Conservation (phyloP, 1,140 invertebrate genomes). For the Drosophila funebris region DNA sequence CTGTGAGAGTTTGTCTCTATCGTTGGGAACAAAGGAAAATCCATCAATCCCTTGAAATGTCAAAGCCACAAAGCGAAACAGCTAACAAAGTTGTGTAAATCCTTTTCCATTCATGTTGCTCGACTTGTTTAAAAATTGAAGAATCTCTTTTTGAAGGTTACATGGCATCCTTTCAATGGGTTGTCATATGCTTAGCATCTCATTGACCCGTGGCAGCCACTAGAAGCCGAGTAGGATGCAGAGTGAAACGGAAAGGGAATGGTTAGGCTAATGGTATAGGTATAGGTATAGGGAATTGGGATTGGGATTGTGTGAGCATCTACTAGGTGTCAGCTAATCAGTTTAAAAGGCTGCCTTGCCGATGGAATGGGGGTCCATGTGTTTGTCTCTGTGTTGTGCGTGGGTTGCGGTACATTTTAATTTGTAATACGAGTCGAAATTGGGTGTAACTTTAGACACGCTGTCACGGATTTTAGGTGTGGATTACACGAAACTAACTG, state of each 20-base stretch:
- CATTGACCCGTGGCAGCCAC: constrained; percentile 75
- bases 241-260: constrained; percentile 33
- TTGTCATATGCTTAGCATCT: constrained; percentile 73
- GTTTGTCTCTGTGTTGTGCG: constrained; percentile 15
- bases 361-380: constrained; percentile 38
- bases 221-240: background rate
- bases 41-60: constrained; percentile 54
- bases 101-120: constrained; percentile 37
- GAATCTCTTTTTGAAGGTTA: constrained; percentile 61
- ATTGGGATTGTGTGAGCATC: background rate
- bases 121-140: constrained; percentile 70
- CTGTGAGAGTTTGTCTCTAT: constrained; percentile 36
- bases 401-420: constrained; percentile 78
- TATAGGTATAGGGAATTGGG: background rate
- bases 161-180: constrained; percentile 64
- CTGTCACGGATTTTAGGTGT: constrained; percentile 60
- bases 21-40: constrained; percentile 24
- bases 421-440: constrained; percentile 82
- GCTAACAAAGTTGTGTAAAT: constrained; percentile 61
- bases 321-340: constrained; percentile 64
- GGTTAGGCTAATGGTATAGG: background rate
- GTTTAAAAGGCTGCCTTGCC: constrained; percentile 68
- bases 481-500: constrained; percentile 61
- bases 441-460: constrained; percentile 77
- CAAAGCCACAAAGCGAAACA: constrained; percentile 64